Base-by-base conservation (phyloP, 2,888 invertebrate species). In the Nymphalis urticae region DNA sequence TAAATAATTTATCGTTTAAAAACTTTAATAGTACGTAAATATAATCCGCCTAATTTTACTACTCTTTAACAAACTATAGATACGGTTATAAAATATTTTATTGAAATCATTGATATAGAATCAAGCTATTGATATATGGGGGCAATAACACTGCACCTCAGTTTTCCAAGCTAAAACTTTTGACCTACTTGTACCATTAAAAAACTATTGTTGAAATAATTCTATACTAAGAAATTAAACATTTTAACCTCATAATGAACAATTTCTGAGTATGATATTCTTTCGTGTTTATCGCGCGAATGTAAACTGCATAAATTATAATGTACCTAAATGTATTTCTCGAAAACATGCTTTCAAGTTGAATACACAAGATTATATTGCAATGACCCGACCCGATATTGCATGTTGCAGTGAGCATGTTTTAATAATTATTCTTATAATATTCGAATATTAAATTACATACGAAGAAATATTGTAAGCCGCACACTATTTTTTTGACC, bases 201-300 rank as follows among this genome's bases (percentile, higher is more conserved):
- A 58, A 42, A 36, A 19, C 17, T 32, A 9, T n/a, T 27, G 17
- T 56, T 56, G 8, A 21, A 17, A 36, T 56, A 56, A n/a, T 56
- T 32, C 9, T 56, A 32, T 58, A 42, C 58, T 19, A 58, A 58
- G 58, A 58, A 58, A 54, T 19, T 32, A 58, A 19, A 36, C 42
- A 58, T 42, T 42, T 4, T 19, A 19, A 13, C 36, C 19, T 58
- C 58, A 42, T 58, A 19, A 58, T n/a, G 19, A 58, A 36, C 10
- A 10, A 42, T 58, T 58, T 58, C 36, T 58, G 19, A 36, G 58
- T 42, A 19, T 19, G 27, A 19, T 17, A 19, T 32, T 42, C n/a
- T 32, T n/a, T 58, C 32, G n/a, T 58, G 42, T 21, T 42, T 19
- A 58, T 42, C 42, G 42, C 58, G 42, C 58, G 42, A 58, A 58